Evolutionary conservation across 2,888 invertebrate genomes (phyloP).

Genomic region (Hyles lineata): DNA sequence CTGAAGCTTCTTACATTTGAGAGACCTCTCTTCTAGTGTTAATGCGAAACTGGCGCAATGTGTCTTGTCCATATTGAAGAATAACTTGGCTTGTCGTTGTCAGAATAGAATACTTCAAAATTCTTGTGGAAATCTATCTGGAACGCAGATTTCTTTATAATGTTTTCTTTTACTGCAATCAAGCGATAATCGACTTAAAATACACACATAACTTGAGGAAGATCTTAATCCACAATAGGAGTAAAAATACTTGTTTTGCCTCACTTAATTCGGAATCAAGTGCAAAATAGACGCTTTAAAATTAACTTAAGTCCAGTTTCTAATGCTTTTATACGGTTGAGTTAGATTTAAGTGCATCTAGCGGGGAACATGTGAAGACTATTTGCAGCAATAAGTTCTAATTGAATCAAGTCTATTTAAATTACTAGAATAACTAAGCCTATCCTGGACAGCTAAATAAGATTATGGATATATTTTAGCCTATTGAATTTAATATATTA

Average conservation of each 20-base stretch:
- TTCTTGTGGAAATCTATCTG: too few species aligned
- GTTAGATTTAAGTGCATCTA: constrained; percentile 1
- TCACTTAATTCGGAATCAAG: background rate
- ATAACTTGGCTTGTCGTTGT: too few species aligned
- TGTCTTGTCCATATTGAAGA: too few species aligned
- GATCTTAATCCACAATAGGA: background rate
- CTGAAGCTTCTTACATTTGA: too few species aligned
- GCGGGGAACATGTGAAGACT: background rate
- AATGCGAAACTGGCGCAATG: too few species aligned
- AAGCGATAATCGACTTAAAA: background rate
- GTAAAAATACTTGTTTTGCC: background rate
- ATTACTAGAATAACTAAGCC: background rate
- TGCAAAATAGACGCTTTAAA: background rate
- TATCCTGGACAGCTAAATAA: background rate
- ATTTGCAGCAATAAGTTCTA: background rate
- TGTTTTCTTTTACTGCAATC: too few species aligned
- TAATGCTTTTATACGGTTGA: background rate
- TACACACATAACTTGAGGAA: background rate
- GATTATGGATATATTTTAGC: too few species aligned
- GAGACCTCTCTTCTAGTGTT: too few species aligned
- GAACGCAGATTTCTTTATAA: too few species aligned
- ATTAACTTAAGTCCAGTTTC: background rate
- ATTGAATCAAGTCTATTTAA: background rate
- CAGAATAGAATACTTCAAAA: too few species aligned
- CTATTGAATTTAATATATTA: too few species aligned